Evolutionary conservation across 1,140 invertebrate species (phyloP).

Genomic region (Aphelenchoides avenae): DNA sequence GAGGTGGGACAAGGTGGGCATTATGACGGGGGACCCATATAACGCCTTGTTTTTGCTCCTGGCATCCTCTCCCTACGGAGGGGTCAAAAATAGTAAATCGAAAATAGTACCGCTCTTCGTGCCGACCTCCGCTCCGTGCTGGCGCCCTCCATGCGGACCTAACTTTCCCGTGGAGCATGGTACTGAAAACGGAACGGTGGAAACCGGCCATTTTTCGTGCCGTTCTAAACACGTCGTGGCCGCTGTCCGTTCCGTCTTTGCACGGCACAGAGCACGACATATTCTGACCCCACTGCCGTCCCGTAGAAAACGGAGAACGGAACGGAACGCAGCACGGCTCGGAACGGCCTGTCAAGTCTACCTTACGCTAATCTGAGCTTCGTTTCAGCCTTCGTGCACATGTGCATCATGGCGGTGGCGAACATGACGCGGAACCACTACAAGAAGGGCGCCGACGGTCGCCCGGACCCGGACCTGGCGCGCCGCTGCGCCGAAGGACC

Average conservation of each 20-base stretch:
- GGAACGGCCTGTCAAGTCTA: no score
- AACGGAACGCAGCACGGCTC: no score
- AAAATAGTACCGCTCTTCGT: no score
- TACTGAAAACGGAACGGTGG: no score
- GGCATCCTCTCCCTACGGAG: no score
- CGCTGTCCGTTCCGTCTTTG: not conserved
- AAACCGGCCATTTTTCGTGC: no score
- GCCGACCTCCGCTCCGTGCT: no score
- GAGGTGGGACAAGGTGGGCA: not conserved
- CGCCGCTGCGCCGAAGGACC: not conserved
- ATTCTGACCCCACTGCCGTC: no score
- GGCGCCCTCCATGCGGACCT: no score
- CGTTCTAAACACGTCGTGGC: constrained; percentile 8
- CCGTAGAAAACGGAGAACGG: constrained; percentile 9
- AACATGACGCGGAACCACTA: constrained; percentile 43
- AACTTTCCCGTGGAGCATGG: no score
- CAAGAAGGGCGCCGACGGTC: constrained; percentile 26
- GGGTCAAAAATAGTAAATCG: no score
- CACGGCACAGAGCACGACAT: not conserved
- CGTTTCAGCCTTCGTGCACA: constrained; percentile 41
- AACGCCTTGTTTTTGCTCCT: not conserved
- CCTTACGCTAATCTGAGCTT: constrained; percentile 8
- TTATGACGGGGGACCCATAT: not conserved
- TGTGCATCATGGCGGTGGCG: constrained; percentile 47
- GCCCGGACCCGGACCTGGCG: constrained; percentile 14